A percentile compares a stretch with the other conserved stretches of the same genome.
Conservation (phyloP, 1,140 invertebrate genomes). For the Choristoneura fumiferana region DNA sequence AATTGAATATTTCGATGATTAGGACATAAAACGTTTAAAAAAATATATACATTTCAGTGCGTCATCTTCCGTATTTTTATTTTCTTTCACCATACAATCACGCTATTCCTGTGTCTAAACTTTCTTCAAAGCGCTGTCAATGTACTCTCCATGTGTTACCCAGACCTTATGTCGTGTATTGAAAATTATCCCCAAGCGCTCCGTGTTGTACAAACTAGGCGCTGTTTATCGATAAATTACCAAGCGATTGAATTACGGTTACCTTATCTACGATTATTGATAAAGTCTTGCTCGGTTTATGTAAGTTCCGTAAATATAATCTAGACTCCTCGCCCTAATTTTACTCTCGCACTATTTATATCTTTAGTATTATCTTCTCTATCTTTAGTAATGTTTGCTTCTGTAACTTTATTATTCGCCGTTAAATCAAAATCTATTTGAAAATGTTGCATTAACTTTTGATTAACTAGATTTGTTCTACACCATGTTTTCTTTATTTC, state of each 20-base stretch:
- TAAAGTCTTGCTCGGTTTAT: constrained; percentile 31
- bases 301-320: constrained; percentile 32
- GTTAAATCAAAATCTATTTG: no score
- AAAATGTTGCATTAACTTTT: no score
- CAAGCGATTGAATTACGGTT: constrained; percentile 26
- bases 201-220: constrained; percentile 11
- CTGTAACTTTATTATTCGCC: background rate
- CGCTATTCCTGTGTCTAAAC: no score
- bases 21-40: no score
- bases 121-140: no score
- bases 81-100: no score
- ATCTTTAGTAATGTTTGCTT: background rate
- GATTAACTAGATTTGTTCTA: no score
- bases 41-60: no score
- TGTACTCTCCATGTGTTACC: no score
- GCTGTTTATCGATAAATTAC: constrained; percentile 26
- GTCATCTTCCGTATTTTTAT: no score
- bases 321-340: constrained; percentile 27
- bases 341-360: constrained; percentile 21
- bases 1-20: no score
- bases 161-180: constrained; percentile 19
- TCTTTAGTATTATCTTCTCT: background rate
- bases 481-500: no score
- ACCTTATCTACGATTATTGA: constrained; percentile 33
- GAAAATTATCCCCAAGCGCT: constrained; percentile 27